A percentile compares a stretch with the other conserved stretches of the same genome.
Evolutionary conservation across 1,140 invertebrate genomes (phyloP).

Genomic region (Charaxes varanes): DNA sequence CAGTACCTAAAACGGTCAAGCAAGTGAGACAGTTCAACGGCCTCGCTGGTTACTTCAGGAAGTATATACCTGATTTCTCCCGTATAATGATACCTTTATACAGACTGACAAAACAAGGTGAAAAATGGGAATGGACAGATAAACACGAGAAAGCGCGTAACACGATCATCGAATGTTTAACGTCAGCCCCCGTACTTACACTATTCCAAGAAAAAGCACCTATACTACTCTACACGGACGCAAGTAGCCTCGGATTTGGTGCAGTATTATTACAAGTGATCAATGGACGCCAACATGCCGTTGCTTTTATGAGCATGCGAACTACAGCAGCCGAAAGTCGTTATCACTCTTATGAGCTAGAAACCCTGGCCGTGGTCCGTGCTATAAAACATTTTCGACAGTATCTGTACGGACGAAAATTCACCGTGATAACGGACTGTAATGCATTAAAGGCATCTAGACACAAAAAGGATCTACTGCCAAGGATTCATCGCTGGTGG

Average conservation of each 20-base stretch:
- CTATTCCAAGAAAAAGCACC: conserved; percentile 26
- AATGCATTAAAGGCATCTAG: conserved; percentile 30
- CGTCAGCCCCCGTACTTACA: conserved; percentile 31
- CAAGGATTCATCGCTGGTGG: conserved; percentile 26
- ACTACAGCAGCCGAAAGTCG: conserved; percentile 22
- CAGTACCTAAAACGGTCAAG: conserved; percentile 27
- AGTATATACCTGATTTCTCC: conserved; percentile 64
- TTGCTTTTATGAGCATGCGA: conserved; percentile 14
- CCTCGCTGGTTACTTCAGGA: conserved; percentile 54
- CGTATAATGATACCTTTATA: conserved; percentile 35
- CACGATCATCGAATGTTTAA: conserved; percentile 15
- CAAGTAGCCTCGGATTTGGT: conserved; percentile 21
- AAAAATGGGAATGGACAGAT: conserved; percentile 22
- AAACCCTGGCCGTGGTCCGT: conserved; percentile 44
- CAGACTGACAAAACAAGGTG: conserved; percentile 13
- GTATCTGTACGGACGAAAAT: conserved; percentile 30
- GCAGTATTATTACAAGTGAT: conserved; percentile 28
- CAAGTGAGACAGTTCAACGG: conserved; percentile 58
- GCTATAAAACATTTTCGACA: conserved; percentile 23
- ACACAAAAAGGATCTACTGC: conserved; percentile 32
- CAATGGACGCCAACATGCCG: conserved; percentile 14
- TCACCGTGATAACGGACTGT: conserved; percentile 17
- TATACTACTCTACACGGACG: conserved; percentile 38
- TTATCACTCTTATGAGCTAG: conserved; percentile 53
- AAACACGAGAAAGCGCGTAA: conserved; percentile 19